phyloP scores from a whole-genome alignment of 2,888 invertebrate species.

The Synergus laeviventris region DNA sequence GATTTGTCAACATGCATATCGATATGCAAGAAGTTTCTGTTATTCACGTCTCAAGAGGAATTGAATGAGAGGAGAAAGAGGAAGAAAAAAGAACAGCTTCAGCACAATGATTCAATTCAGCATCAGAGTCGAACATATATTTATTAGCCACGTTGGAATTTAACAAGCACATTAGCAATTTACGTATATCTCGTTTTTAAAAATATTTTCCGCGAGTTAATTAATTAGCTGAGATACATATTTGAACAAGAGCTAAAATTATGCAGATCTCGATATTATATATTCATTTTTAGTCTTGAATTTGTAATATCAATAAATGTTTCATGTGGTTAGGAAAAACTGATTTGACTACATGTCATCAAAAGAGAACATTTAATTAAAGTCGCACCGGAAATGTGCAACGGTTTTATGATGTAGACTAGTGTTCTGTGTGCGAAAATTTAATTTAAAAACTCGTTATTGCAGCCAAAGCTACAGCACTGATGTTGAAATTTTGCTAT shows the following conservation, averaged over 20 bases:
- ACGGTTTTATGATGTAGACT: slow-evolving; percentile 4
- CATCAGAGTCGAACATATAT: neutral
- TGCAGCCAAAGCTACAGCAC: neutral
- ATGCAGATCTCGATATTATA: neutral
- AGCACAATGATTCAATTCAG: neutral
- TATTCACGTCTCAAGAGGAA: neutral
- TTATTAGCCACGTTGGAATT: neutral
- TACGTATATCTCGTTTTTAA: neutral
- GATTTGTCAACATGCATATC: neutral
- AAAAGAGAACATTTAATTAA: slow-evolving; percentile 53
- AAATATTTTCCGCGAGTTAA: neutral
- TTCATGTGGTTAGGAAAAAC: neutral
- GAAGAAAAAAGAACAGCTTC: neutral
- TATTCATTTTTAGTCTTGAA: neutral
- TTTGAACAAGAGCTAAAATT: too few species aligned
- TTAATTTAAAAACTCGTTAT: slow-evolving; percentile 61
- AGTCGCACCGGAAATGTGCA: slow-evolving; percentile 42
- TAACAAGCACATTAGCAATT: neutral
- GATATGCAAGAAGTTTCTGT: neutral
- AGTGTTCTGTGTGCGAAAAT: slow-evolving; percentile 50
- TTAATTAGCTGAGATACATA: neutral
- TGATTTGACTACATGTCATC: slow-evolving; percentile 4
- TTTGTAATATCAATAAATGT: neutral
- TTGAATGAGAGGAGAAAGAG: neutral
- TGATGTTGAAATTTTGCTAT: slow-evolving; percentile 22